phyloP scores from a whole-genome alignment of 2,113 vertebrate genomes.

The Nycticorax nycticorax region DNA sequence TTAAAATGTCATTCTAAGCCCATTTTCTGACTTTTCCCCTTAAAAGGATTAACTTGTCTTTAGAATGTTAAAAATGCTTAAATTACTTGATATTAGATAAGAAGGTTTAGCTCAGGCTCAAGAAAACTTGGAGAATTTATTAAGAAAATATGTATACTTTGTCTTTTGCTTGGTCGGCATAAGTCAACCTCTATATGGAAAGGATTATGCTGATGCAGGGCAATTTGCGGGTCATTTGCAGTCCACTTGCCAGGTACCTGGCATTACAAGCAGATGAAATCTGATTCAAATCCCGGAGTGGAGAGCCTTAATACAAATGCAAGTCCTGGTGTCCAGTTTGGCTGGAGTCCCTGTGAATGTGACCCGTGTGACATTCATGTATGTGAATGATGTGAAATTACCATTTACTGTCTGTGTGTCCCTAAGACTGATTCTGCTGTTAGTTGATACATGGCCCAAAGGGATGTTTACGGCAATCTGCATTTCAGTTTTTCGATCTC shows the following conservation, averaged over 20 bases:
- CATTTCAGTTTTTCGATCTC: neutral
- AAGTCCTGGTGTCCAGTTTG: neutral
- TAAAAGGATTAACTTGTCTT: slow-evolving; percentile 58
- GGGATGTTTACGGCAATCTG: neutral
- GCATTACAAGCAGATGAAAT: neutral
- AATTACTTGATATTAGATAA: slow-evolving; percentile 55
- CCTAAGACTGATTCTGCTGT: neutral
- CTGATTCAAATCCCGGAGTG: neutral
- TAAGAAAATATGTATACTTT: slow-evolving; percentile 11
- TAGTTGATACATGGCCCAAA: neutral
- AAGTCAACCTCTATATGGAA: neutral
- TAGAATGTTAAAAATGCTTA: slow-evolving; percentile 67
- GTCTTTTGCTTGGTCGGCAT: neutral
- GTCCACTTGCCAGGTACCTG: neutral
- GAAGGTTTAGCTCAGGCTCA: slow-evolving; percentile 52
- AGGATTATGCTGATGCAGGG: neutral
- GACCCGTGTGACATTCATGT: neutral
- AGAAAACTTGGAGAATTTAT: slow-evolving; percentile 22
- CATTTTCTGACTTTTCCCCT: slow-evolving; percentile 52
- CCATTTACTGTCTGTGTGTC: neutral
- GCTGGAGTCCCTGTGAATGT: neutral
- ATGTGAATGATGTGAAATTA: neutral
- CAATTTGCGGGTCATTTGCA: neutral
- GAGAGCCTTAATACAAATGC: neutral
- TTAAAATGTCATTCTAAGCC: slow-evolving; percentile 65